Evolutionary conservation across 2,113 vertebrate genomes (phyloP), one percentile per base, ranked within the genome.

Genomic region (Sitta europaea): DNA sequence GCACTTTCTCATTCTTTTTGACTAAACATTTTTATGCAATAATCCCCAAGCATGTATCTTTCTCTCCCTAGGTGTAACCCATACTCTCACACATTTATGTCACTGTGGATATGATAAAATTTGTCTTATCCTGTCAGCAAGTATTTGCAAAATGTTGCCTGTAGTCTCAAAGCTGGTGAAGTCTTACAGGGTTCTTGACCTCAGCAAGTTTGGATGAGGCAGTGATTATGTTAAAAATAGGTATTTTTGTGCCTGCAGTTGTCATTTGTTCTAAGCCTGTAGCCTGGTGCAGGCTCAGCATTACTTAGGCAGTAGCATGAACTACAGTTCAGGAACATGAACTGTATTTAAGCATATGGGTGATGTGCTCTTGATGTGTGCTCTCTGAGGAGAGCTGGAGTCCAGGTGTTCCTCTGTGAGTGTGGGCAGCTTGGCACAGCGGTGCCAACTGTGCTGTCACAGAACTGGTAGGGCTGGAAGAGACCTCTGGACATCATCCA

Each of bases 311-410:
- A 31, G 51, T 5, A 35, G 43, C 14, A 2, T 8, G 51, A 74
- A 4, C 51, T 80, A 1, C 2, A 10, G 24, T n/a, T 38, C 4
- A 54, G 25, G 48, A 23, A 0, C 48, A 23, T 9, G 19, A 35
- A 1, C 25, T 22, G 3, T 16, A 1, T 35, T 43, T 5, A 11
- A 35, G 38, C 48, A 7, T 6, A 0, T 8, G 38, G 19, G 53
- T 24, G 15, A 0, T 6, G 12, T 38, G 25, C 13, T 1, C 35
- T 59, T n/a, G 21, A 3, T 7, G 14, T 10, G 38, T 33, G 21
- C 4, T 25, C 63, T 71, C 31, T 19, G 38, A 28, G 87, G 8
- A 28, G 25, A 47, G 18, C 61, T 50, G 65, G n/a, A 33, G 80
- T 9, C 65, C 27, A 5, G 51, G 14, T 7, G 42, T 11, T 80